Percentiles rank a stretch among this genome's conserved stretches.
Evolutionary conservation across 2,113 vertebrate species (phyloP).

Genomic region (Sinocyclocheilus grahami): DNA sequence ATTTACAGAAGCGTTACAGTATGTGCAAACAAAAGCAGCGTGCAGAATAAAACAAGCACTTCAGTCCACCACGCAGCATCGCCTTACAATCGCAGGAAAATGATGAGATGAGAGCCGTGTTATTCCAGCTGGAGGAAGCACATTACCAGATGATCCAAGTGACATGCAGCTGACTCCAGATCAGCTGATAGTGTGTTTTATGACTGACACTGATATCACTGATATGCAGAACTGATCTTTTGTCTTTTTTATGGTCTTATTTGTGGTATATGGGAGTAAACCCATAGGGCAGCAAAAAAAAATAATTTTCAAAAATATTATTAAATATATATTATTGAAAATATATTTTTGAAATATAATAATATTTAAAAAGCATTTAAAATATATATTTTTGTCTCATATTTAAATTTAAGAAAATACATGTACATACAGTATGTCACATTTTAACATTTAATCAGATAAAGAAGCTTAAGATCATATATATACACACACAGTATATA

Average conservation of each 20-base stretch:
- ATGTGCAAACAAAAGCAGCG: background rate
- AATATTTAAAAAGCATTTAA: too few species aligned
- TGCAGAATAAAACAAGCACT: background rate
- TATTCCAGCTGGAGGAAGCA: slow-evolving; percentile 14
- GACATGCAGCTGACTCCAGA: background rate
- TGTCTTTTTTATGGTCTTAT: background rate
- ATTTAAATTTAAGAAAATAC: background rate
- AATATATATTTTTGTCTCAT: background rate
- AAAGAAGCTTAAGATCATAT: too few species aligned
- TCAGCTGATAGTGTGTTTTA: background rate
- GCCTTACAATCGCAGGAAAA: background rate
- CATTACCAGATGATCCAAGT: background rate
- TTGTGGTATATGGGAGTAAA: background rate
- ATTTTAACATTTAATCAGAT: too few species aligned
- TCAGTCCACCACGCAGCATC: background rate
- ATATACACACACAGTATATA: too few species aligned
- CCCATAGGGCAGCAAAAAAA: background rate
- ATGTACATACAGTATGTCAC: too few species aligned
- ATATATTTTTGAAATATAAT: too few species aligned
- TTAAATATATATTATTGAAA: too few species aligned
- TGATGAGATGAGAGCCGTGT: background rate
- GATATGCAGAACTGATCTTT: background rate
- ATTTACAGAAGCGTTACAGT: background rate
- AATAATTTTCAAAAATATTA: too few species aligned
- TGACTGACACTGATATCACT: background rate